These are phyloP conservation scores for Tetrapedia diversipes DNA, from an alignment of 2,888 invertebrate species.

Conservation along the genomic window DNA sequence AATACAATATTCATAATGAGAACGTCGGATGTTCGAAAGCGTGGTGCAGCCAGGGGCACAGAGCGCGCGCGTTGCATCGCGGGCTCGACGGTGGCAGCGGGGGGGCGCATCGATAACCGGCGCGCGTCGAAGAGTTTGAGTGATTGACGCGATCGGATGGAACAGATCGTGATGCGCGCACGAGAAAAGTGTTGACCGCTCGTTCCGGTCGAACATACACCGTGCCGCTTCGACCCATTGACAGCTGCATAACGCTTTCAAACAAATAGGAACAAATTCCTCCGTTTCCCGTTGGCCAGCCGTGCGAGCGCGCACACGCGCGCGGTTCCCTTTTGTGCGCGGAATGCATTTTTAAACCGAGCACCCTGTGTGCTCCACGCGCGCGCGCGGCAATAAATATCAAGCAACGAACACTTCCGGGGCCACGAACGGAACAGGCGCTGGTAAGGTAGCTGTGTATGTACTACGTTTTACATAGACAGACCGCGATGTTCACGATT, in stretches of 20 bases:
- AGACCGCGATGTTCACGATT: background rate
- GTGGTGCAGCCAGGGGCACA: too few species aligned
- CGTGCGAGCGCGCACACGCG: background rate
- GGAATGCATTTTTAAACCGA: conserved; percentile 69
- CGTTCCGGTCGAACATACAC: conserved; percentile 71
- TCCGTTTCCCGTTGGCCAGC: conserved; percentile 41
- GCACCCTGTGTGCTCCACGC: too few species aligned
- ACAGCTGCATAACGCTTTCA: conserved; percentile 74
- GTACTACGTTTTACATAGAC: background rate
- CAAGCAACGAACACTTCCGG: conserved; percentile 49
- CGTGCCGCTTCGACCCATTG: conserved; percentile 66
- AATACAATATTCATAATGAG: conserved; percentile 76
- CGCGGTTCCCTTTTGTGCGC: conserved; percentile 47
- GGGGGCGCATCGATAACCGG: conserved; percentile 71
- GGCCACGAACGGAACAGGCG: conserved; percentile 42
- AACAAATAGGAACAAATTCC: conserved; percentile 73
- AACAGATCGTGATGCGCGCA: conserved; percentile 72
- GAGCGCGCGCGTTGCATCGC: conserved; percentile 29
- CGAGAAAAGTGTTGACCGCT: conserved; percentile 73
- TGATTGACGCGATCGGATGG: conserved; percentile 76
- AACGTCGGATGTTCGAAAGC: conserved; percentile 53
- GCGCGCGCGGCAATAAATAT: conserved; percentile 64
- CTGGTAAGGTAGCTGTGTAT: conserved; percentile 42
- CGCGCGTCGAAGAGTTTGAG: conserved; percentile 73
- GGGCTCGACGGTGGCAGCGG: conserved; percentile 37